These are phyloP conservation scores for Caenorhabditis zanzibari DNA, from an alignment of 2,888 invertebrate species.

Conservation along the genomic window DNA sequence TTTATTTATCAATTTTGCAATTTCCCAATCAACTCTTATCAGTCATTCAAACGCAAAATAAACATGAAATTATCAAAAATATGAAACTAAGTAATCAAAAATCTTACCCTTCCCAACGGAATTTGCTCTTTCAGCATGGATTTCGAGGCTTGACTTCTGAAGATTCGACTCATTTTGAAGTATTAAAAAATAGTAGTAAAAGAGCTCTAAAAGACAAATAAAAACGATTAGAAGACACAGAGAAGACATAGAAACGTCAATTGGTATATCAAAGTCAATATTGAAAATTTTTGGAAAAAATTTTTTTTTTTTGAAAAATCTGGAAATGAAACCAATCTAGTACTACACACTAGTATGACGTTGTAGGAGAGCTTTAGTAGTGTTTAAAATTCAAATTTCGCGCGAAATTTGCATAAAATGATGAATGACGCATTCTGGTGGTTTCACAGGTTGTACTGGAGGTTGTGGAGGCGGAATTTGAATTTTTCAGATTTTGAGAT, in stretches of 20 bases:
- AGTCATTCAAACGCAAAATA: no score
- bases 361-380: background rate
- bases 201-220: conserved; percentile 27
- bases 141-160: conserved; percentile 43
- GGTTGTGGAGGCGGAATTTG: background rate
- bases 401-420: background rate
- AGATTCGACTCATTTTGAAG: conserved; percentile 55
- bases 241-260: conserved; percentile 32
- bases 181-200: background rate
- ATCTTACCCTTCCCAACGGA: conserved; percentile 36
- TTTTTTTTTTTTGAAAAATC: background rate
- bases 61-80: conserved; percentile 7
- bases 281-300: background rate
- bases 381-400: background rate
- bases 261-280: background rate
- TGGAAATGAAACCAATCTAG: no score
- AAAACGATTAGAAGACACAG: conserved; percentile 17
- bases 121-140: conserved; percentile 42
- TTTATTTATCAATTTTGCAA: background rate
- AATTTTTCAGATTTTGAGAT: background rate
- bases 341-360: no score
- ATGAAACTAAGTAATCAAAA: background rate
- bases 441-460: background rate
- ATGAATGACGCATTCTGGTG: background rate
- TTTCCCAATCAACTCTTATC: background rate